These are phyloP conservation scores for Acanthis flammea DNA, from an alignment of 2,797 vertebrate genomes.

Conservation along the genomic window DNA sequence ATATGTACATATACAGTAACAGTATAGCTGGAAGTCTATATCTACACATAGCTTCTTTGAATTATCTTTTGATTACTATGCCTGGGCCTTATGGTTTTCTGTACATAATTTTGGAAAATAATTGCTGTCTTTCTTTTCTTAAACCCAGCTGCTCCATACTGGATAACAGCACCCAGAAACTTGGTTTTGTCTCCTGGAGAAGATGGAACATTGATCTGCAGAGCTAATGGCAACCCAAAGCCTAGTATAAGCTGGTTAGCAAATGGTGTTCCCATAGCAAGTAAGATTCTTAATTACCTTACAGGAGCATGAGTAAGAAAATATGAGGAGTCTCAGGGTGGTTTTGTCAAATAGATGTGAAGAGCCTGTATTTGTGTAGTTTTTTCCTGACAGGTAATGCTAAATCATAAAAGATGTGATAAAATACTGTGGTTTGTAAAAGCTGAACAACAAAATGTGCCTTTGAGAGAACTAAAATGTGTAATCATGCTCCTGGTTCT, in stretches of 20 bases:
- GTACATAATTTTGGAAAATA: background rate
- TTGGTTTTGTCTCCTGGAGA: slow-evolving; percentile 92
- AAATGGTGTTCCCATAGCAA: slow-evolving; percentile 90
- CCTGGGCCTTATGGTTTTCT: background rate
- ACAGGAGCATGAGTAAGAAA: background rate
- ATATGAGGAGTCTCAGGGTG: background rate
- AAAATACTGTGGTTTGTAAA: background rate
- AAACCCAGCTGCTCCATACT: slow-evolving; percentile 90
- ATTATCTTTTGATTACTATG: background rate
- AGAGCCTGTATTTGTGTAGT: background rate
- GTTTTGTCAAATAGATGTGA: background rate
- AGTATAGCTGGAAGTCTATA: background rate
- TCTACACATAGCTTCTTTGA: background rate
- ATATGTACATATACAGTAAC: background rate
- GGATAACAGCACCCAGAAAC: slow-evolving; percentile 89
- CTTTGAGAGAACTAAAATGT: background rate
- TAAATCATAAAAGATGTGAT: background rate
- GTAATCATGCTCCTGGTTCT: background rate
- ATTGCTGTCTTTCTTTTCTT: slow-evolving; percentile 10
- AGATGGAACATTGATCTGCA: slow-evolving; percentile 86
- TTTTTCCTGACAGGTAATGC: background rate
- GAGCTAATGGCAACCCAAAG: slow-evolving; percentile 91
- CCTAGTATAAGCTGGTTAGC: slow-evolving; percentile 88
- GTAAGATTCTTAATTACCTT: slow-evolving; percentile 76
- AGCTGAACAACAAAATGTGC: background rate